A percentile compares a stretch with the other conserved stretches of the same genome.
Conservation (phyloP, 1,140 invertebrate species). For the Hypsibius dujardini region DNA sequence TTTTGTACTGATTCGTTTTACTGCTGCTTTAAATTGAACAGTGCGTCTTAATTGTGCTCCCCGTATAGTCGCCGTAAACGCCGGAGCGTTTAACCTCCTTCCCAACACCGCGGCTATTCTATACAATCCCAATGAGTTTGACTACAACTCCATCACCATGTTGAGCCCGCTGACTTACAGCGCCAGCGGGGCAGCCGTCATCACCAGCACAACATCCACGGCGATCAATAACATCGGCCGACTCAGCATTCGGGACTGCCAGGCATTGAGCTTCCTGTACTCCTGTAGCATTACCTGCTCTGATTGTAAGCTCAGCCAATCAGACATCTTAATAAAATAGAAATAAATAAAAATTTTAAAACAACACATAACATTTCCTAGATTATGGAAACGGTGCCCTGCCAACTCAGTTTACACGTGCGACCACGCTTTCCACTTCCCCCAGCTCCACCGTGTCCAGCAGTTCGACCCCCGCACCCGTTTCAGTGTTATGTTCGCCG, state of each 20-base stretch:
- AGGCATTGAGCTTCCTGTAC: background rate
- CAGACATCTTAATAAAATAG: no score
- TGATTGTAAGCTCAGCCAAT: no score
- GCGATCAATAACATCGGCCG: background rate
- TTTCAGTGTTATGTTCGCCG: background rate
- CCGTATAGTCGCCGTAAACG: background rate
- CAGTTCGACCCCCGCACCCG: background rate
- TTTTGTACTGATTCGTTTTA: no score
- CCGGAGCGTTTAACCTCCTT: background rate
- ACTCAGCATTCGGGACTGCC: slow-evolving; percentile 15
- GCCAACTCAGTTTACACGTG: background rate
- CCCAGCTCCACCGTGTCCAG: background rate
- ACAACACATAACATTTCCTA: no score
- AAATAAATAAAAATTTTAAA: no score
- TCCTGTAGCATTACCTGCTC: background rate
- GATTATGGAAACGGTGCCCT: background rate
- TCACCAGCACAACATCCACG: background rate
- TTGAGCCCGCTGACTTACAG: background rate
- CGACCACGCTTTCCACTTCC: background rate
- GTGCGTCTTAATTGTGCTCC: background rate
- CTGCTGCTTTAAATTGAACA: no score
- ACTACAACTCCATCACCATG: slow-evolving; percentile 9
- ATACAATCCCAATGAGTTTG: slow-evolving; percentile 1
- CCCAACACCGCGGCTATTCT: background rate
- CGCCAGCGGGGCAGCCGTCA: background rate